Base-by-base conservation (phyloP, 64 coral and sea anemone species). In the Acropora yongei region DNA sequence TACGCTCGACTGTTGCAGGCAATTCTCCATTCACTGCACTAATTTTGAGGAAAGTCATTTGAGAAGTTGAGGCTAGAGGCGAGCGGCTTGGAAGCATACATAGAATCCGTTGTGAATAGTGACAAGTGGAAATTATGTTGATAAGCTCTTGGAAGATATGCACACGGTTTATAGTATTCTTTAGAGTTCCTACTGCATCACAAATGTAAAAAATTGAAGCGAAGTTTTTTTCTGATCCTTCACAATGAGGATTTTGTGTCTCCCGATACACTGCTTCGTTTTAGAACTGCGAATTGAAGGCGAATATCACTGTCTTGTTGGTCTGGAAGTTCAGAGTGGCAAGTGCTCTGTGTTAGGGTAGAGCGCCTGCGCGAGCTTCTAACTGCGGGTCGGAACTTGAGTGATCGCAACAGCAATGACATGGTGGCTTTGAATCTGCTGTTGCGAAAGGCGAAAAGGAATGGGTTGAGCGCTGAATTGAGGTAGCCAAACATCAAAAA, bases 401-500 rank as follows among this genome's bases (percentile, higher is more conserved):
- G 4, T 5, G 49, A 44, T 42, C 1, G 47, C 8, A 75, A 6
- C 47, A 88, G 6, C 43, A 43, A 5, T 0, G 20, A 51, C 30
- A 57, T 43, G 48, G 86, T 60, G 42, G 86, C 71, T 5, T 88
- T 47, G 41, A 66, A 79, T 50, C n/a, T 65, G 1, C 5, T 66
- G 76, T 90, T 78, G 6, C 88, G 82, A 57, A 93, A 93, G 1
- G 91, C 76, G 42, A 93, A 87, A 41, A 93, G 91, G 49, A 87
- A 93, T 42, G 91, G 91, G 14, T 93, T 93, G 18, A 93, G 75
- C 20, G 91, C 91, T 0, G 91, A 93, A 44, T 93, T 93, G 17
- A 93, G 83, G 67, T 93, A 93, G 2, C 91, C 91, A 44, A 93
- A 85, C 91, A 93, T 79, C 18, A 93, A 39, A 14, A 93, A 40